A percentile compares a stretch with the other conserved stretches of the same genome.
These are phyloP conservation scores for Blomia tropicalis DNA, from an alignment of 2,888 invertebrate species.

Conservation along the genomic window DNA sequence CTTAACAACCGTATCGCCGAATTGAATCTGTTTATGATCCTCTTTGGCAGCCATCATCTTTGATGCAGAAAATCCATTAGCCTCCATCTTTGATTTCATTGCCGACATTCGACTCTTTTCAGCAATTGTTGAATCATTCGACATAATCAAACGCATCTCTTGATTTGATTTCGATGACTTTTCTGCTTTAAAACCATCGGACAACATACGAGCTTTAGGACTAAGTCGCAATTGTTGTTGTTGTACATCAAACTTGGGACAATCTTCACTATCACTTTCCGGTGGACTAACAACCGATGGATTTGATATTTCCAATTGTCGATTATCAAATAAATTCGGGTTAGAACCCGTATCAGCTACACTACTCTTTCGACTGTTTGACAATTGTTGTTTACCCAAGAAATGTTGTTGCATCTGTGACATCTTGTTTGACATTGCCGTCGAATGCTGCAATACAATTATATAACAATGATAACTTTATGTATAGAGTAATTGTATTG, in stretches of 20 bases:
- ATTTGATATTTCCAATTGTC: neutral
- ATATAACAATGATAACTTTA: neutral
- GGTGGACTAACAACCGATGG: neutral
- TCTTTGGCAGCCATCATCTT: conserved; percentile 65
- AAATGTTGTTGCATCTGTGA: too few species aligned
- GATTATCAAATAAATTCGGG: too few species aligned
- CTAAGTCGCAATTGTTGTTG: neutral
- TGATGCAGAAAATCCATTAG: conserved; percentile 69
- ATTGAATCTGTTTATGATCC: conserved; percentile 48
- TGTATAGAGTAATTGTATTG: neutral
- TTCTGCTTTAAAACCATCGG: conserved; percentile 48
- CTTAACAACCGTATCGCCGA: conserved; percentile 66
- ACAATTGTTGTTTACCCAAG: conserved; percentile 2
- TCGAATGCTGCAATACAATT: neutral
- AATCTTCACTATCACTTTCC: conserved; percentile 17
- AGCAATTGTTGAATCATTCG: conserved; percentile 60
- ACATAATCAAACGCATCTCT: conserved; percentile 55
- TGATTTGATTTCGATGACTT: conserved; percentile 51
- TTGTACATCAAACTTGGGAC: neutral
- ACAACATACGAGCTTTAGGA: conserved; percentile 26
- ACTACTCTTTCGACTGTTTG: conserved; percentile 17
- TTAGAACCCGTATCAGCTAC: neutral
- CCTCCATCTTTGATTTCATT: conserved; percentile 57
- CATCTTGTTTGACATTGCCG: conserved; percentile 14
- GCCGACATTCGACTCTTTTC: conserved; percentile 56